Evolutionary conservation across 2,797 vertebrate species (phyloP).

Genomic region (Pristis pectinata): DNA sequence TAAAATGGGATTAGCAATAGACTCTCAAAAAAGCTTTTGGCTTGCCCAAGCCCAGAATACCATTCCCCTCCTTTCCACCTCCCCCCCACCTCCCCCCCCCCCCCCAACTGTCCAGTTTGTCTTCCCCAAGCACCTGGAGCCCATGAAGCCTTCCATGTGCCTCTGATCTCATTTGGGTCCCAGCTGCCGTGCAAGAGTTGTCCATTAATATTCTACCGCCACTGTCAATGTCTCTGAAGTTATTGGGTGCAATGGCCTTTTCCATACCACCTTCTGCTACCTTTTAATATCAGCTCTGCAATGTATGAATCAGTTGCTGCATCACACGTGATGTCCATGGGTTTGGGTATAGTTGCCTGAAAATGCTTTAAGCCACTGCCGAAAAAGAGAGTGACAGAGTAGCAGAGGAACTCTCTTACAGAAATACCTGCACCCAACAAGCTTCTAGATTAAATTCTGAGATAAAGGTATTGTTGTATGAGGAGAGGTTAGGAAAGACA

Average conservation of each 20-base stretch:
- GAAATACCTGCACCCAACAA: neutral
- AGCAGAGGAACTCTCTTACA: neutral
- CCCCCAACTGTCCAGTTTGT: neutral
- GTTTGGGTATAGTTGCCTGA: neutral
- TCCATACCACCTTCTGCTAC: too few relatives aligned
- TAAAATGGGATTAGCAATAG: neutral
- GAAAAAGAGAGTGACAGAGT: neutral
- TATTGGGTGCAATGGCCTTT: too few relatives aligned
- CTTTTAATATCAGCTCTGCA: neutral
- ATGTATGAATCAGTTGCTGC: neutral
- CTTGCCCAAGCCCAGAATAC: neutral
- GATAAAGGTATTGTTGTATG: too few relatives aligned
- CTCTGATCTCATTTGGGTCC: neutral
- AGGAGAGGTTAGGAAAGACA: too few relatives aligned
- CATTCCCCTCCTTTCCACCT: neutral
- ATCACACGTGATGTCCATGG: neutral
- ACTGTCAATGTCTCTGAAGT: too few relatives aligned
- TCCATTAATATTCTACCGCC: too few relatives aligned
- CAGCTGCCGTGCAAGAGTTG: neutral
- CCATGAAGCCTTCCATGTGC: neutral
- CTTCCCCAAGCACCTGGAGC: neutral
- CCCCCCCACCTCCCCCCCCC: neutral
- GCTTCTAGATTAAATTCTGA: neutral
- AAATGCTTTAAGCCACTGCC: neutral
- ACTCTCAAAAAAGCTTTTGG: neutral